A percentile compares a stretch with the other conserved stretches of the same genome.
Conservation (phyloP, 2,888 invertebrate genomes). For the Elysia crispata region DNA sequence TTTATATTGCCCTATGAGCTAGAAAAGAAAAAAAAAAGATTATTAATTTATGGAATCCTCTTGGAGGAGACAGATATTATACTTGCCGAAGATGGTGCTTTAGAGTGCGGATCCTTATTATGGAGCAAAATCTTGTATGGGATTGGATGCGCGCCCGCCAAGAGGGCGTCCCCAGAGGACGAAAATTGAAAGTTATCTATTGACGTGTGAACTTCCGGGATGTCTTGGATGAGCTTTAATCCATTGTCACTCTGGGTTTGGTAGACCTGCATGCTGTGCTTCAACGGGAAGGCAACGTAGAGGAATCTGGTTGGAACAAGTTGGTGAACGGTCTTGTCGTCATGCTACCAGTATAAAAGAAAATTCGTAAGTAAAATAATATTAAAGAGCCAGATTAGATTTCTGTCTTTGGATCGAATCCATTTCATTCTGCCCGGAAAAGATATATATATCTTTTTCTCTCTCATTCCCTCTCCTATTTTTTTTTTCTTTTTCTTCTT, state of each 20-base stretch:
- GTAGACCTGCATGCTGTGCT: slow-evolving; percentile 10
- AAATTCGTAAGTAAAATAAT: no score
- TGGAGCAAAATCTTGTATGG: slow-evolving; percentile 12
- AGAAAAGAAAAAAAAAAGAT: no score
- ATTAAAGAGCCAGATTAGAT: no score
- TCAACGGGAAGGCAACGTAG: slow-evolving; percentile 12
- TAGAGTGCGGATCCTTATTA: slow-evolving; percentile 28
- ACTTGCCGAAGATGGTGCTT: slow-evolving; percentile 54
- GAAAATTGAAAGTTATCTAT: slow-evolving; percentile 39
- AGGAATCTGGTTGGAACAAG: slow-evolving; percentile 11
- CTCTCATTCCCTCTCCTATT: no score
- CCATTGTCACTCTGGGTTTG: slow-evolving; percentile 9
- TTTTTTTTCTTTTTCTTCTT: no score
- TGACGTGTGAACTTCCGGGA: neutral
- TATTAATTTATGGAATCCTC: no score
- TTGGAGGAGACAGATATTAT: neutral
- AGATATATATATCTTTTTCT: no score
- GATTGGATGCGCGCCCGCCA: slow-evolving; percentile 51
- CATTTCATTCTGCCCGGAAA: no score
- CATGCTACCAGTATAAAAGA: no score
- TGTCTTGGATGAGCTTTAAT: slow-evolving; percentile 17
- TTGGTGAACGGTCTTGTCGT: no score
- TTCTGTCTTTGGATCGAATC: no score
- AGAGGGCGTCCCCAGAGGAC: slow-evolving; percentile 37
- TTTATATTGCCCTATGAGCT: no score